Base-by-base conservation (phyloP, 2,797 vertebrate species). In the Esox masquinongy region DNA sequence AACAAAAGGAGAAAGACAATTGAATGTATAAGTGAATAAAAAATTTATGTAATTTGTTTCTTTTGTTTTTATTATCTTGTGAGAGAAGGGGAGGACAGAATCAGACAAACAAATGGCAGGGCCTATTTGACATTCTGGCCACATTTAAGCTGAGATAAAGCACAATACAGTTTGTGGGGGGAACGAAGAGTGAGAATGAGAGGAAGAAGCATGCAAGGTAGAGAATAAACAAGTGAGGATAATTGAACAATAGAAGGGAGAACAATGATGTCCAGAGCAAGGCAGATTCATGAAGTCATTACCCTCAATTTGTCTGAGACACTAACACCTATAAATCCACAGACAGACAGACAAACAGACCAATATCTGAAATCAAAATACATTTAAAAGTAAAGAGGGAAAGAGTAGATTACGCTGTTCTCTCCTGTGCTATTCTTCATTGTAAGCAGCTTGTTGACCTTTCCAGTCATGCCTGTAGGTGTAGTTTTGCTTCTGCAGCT, bases 371-470 rank as follows among this genome's bases (percentile, higher is more conserved):
- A 17, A 36, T 64, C 56, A 24, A 47, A 39, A 63, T 7, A 4
- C 5, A 17, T 34, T 31, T 26, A 43, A 31, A 17, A 29, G 34
- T 17, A 74, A n/a, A 86, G 87, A 90, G 84, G 77, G 77, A 88
- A 88, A 76, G 73, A 85, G 79, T 73, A 92, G 89, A 93, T 92
- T 89, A 91, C 81, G 83, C 84, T 63, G 68, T 72, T 84, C 82
- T 81, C 83, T 86, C 24, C n/a, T 77, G 78, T 79, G 63, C 78
- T 92, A 88, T 93, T 94, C 91, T 93, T 95, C 87, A 89, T 90
- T 93, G 93, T 92, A 93, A 93, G 84, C 84, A 93, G 87, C 86
- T 94, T 91, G 88, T 92, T 93, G 92, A 93, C 93, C 93, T 94
- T 90, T 89, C 79, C 88, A 84, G 86, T 91, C 92, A 85, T 90